Percentiles rank a stretch among this genome's conserved stretches.
phyloP scores from a whole-genome alignment of 2,888 invertebrate species.

The Cordilura impudica region DNA sequence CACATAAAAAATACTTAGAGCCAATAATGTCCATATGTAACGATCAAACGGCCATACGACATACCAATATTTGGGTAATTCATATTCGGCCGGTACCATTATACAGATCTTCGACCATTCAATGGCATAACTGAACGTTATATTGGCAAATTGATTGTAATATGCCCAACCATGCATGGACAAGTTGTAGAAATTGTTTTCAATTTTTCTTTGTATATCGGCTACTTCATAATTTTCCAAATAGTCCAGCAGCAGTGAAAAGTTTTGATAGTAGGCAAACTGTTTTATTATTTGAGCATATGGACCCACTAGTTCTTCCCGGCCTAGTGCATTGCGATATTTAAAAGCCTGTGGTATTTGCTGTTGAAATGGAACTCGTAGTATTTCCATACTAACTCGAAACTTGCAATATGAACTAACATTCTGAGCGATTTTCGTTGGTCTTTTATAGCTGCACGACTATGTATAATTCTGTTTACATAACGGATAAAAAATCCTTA shows the following conservation, averaged over 20 bases:
- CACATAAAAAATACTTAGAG: conserved; percentile 69
- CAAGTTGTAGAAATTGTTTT: conserved; percentile 65
- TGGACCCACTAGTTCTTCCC: conserved; percentile 59
- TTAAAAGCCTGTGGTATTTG: conserved; percentile 33
- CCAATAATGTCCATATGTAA: conserved; percentile 69
- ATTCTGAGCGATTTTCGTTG: background rate
- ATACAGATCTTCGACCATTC: conserved; percentile 70
- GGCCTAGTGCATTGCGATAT: background rate
- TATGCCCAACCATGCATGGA: conserved; percentile 64
- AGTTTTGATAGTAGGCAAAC: conserved; percentile 66
- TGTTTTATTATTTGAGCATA: conserved; percentile 65
- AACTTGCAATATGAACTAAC: background rate
- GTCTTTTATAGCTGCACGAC: background rate
- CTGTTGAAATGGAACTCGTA: conserved; percentile 36
- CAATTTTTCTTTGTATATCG: conserved; percentile 61
- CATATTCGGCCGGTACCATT: conserved; percentile 74
- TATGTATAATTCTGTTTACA: background rate
- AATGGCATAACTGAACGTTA: conserved; percentile 71
- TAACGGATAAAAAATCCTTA: background rate
- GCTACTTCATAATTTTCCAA: conserved; percentile 61
- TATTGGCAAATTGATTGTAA: conserved; percentile 18
- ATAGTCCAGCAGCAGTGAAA: conserved; percentile 65
- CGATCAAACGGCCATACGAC: conserved; percentile 71
- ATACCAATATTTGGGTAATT: conserved; percentile 73
- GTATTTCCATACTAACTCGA: background rate